Base-by-base conservation (phyloP, 1,140 invertebrate genomes). In the Rhopalosiphum padi region DNA sequence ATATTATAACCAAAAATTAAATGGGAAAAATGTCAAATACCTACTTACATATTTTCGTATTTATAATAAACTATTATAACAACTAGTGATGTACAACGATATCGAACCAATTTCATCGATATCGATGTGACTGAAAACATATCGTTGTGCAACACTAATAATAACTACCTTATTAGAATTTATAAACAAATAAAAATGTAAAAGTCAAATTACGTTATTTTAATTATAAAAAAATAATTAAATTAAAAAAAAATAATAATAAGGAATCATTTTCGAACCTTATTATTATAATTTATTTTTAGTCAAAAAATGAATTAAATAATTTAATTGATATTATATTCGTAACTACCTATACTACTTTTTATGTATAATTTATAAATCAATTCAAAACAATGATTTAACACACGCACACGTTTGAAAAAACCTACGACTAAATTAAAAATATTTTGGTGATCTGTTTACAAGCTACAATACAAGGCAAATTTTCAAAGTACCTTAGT, bases 361-460 rank as follows among this genome's bases (percentile, higher is more conserved):
- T 37, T 48, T 35, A 53, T 53, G 30, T 46, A 53, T 48, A 30
- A 87, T 37, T 53, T 89, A 89, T 89, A 15, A 51, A 89, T 41
- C n/a, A n/a, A 89, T 89, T 89, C 22, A 53, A 88, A 21, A 88
- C n/a, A 35, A 51, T 48, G n/a, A 23, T 51, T 88, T 88, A 53
- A 53, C 35, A 89, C 87, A 89, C 48, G 22, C 48, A 89, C 87
- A 89, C 87, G 9, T 89, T 89, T 89, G 35, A 89, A 89, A 37
- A 89, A 53, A 53, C 51, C 46, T 89, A 89, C 22, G 25, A 37
- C 37, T 23, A 89, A 89, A 89, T 89, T 41, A 8, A 25, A 55
- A 55, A 41, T 55, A 89, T 37, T 9, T 89, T 55, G 51, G 25
- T 89, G 25, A 4, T 53, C 30, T 89, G 7, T n/a, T 89, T 55